Base-by-base conservation (phyloP, 1,140 invertebrate genomes). In the Drosophila bipectinata region DNA sequence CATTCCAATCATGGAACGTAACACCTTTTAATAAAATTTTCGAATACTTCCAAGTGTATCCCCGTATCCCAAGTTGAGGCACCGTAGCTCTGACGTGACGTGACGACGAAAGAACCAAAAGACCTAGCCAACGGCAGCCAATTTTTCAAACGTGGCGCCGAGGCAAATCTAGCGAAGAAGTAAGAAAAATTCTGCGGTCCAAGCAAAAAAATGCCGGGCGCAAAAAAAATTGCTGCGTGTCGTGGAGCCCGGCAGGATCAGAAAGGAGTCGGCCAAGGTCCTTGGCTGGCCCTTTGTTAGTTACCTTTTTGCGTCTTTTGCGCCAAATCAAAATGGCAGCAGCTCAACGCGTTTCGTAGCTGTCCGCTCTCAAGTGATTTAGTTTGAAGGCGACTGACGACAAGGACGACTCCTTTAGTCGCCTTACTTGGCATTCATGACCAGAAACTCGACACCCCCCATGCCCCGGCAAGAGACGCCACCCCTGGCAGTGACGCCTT, bases 101-200 rank as follows among this genome's bases (percentile, higher is more conserved):
- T 68, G 52, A 72, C 63, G 55, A 79, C 72, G 66, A 83, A 72
- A 79, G 82, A 83, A 79, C 30, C 66, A 44, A 69, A 18, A 54
- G 66, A 39, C 66, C 56, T 34, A 47, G 66, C 66, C 66, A 69
- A 69, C 21, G 67, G 64, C 67, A 69, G 67, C 76, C 84, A 87
- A 87, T 87, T 87, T 87, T 87, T 87, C 83, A 85, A 71, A 77
- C 64, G 64, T 61, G 66, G 75, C 52, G 61, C 62, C 51, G 21
- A 61, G 30, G 53, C 64, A 76, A 76, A 77, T 61, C 74, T 62
- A 58, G 62, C 55, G 64, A 53, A 76, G 78, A 77, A 78, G 69
- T 62, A 83, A 83, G 83, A 88, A 88, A 88, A 88, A 88, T 88
- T 88, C 83, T 88, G 83, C 83, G 83, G 83, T 88, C 79, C 76